Conservation (phyloP, 2,888 invertebrate genomes). For the Thymelicus sylvestris region DNA sequence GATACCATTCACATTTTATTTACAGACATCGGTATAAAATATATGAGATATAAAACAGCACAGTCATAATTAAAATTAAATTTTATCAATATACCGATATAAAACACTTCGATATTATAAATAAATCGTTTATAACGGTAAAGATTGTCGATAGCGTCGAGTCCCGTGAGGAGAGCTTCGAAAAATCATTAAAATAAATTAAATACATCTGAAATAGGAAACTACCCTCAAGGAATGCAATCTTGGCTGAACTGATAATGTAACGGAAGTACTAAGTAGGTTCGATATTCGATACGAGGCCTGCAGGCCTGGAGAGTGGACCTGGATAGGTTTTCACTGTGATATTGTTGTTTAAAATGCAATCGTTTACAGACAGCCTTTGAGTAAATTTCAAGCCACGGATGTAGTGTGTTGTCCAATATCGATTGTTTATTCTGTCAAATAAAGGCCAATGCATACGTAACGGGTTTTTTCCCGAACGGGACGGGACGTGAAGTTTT, state of each 20-base stretch:
- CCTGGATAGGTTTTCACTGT: constrained; percentile 59
- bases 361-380: not conserved
- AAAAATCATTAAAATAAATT: constrained; percentile 19
- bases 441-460: too few species aligned
- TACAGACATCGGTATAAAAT: constrained; percentile 84
- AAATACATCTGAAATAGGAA: constrained; percentile 36
- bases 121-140: constrained; percentile 45
- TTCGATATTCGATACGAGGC: constrained; percentile 25
- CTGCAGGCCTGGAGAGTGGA: not conserved
- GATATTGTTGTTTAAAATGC: constrained; percentile 49
- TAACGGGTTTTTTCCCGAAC: too few species aligned
- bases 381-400: not conserved
- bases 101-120: constrained; percentile 62
- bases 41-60: constrained; percentile 84
- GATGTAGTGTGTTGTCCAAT: not conserved
- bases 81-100: constrained; percentile 70
- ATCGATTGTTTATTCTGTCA: too few species aligned
- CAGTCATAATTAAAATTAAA: constrained; percentile 80
- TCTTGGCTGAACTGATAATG: constrained; percentile 38
- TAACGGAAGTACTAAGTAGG: constrained; percentile 35
- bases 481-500: too few species aligned
- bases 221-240: constrained; percentile 41
- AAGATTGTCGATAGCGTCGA: constrained; percentile 32
- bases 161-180: constrained; percentile 33
- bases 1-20: constrained; percentile 79